Conservation (phyloP, 1,140 invertebrate species). For the Drosophila azteca region DNA sequence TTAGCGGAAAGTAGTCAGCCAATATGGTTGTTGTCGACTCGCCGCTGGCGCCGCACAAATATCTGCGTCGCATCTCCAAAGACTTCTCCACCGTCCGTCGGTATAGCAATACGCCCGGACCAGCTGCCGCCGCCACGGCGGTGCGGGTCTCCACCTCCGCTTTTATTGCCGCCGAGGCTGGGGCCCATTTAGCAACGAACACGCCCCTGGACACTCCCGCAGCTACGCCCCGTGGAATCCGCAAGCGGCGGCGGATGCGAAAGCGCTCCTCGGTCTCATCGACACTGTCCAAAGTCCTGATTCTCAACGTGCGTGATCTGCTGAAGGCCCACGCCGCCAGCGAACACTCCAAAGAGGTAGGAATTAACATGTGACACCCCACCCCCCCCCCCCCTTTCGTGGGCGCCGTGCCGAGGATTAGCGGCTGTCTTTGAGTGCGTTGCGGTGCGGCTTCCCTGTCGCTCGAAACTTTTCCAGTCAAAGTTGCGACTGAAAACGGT, state of each 20-base stretch:
- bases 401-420: background rate
- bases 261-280: constrained; percentile 81
- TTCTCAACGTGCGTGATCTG: constrained; percentile 82
- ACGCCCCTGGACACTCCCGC: background rate
- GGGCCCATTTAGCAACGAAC: constrained; percentile 39
- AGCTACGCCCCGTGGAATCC: constrained; percentile 64
- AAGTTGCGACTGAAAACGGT: too few relatives aligned
- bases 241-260: constrained; percentile 61
- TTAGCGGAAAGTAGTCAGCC: constrained; percentile 54
- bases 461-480: too few relatives aligned
- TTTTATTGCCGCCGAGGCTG: constrained; percentile 32
- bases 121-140: background rate
- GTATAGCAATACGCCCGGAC: constrained; percentile 68
- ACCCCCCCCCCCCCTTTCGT: too few relatives aligned
- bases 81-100: constrained; percentile 79
- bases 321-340: constrained; percentile 57
- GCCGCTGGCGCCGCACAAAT: constrained; percentile 66
- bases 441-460: too few relatives aligned
- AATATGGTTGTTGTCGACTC: constrained; percentile 70
- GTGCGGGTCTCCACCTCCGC: constrained; percentile 30
- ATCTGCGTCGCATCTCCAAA: constrained; percentile 76
- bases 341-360: constrained; percentile 59
- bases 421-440: too few relatives aligned
- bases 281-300: constrained; percentile 80
- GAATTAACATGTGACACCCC: background rate